Evolutionary conservation across 1,140 invertebrate species (phyloP), one percentile per base, ranked within the genome.

Genomic region (Lepidurus couesii): DNA sequence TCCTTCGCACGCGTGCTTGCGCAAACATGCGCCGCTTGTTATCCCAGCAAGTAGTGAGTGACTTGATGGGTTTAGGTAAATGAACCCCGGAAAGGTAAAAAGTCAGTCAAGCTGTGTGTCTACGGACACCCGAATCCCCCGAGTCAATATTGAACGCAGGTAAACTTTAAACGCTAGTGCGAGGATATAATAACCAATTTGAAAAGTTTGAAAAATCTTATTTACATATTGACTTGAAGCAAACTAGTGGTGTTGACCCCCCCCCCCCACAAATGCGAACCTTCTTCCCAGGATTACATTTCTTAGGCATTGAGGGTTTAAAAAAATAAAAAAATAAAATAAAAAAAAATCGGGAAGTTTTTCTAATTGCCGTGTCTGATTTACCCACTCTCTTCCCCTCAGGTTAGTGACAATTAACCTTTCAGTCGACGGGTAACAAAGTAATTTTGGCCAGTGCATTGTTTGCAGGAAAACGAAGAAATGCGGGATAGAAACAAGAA

Each of bases 281-380:
- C 16, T 65, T 65, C 16, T n/a, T 34, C n/a, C 21, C 53, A 0
- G 8, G 53, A 65, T 65, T 65, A 21, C 7, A 65, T 65, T 7
- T 65, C 53, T 34, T 16, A 65, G 21, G 53, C n/a, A 4, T 65
- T 65, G 53, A 21, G 53, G n/a, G 24, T 24, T 24, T 24, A 7
- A 7, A 13, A 65, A 65, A 1, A 13, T n/a, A 7, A 13, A 65
- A 65, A 1, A 13, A 65, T 24, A 65, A 65, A 10, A 2, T n/a
- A 7, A 5, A 65, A 65, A 9, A 13, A 65, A 7, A 0, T 65
- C 53, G 21, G 16, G 53, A 65, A 65, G 53, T 21, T 21, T 65
- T 3, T 65, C n/a, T 65, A 65, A 65, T 65, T 65, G 53, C 53
- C 53, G n/a, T 65, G 53, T 65, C 53, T 65, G 21, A 65, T 65